phyloP scores from a whole-genome alignment of 2,888 invertebrate genomes.

The Plebejus argus region DNA sequence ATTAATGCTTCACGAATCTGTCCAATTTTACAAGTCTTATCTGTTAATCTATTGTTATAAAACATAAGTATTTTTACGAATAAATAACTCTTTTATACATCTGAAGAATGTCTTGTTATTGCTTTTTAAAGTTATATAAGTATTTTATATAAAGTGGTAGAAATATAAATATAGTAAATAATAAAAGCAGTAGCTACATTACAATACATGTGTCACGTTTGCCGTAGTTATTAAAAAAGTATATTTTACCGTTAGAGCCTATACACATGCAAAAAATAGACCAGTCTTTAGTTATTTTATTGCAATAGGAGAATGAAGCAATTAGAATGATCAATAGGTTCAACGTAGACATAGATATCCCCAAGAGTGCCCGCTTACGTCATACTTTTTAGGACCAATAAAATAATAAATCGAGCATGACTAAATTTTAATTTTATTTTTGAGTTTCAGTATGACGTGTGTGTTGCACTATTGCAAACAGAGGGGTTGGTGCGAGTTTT shows the following conservation, averaged over 20 bases:
- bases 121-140: not conserved
- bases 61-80: conserved; percentile 10
- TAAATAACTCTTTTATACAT: conserved; percentile 13
- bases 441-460: not conserved
- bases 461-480: not conserved
- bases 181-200: not conserved
- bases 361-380: not conserved
- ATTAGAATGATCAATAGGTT: conserved; percentile 32
- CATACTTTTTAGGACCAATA: not conserved
- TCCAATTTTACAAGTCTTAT: not conserved
- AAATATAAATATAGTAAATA: not conserved
- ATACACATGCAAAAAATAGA: conserved; percentile 10
- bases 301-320: conserved; percentile 42
- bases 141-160: not conserved
- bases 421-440: no score
- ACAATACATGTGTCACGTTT: conserved; percentile 32
- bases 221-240: conserved; percentile 35
- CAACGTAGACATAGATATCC: not conserved
- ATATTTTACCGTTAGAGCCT: not conserved
- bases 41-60: conserved; percentile 10
- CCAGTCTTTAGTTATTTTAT: not conserved
- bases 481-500: no score
- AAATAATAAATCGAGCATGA: no score
- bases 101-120: conserved; percentile 12
- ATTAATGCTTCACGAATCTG: not conserved